These are phyloP conservation scores for Glomeris maerens DNA, from an alignment of 1,140 invertebrate genomes.

Conservation along the genomic window DNA sequence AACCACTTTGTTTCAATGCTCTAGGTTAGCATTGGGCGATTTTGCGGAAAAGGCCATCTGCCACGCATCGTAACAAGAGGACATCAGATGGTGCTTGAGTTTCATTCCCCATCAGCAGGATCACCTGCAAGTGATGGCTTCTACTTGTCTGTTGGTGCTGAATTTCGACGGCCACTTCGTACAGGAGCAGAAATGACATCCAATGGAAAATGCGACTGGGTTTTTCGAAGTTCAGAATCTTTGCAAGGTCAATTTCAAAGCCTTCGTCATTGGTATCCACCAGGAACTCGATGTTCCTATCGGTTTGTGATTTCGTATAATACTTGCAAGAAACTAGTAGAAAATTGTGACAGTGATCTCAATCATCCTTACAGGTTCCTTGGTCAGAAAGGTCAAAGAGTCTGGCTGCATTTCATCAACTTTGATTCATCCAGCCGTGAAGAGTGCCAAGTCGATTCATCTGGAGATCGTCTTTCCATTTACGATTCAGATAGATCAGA, in stretches of 20 bases:
- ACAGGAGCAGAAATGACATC: background rate
- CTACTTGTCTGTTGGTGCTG: constrained; percentile 44
- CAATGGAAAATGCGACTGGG: background rate
- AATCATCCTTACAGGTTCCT: no score
- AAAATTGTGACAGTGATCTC: no score
- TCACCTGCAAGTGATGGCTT: constrained; percentile 80
- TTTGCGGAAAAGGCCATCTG: constrained; percentile 6
- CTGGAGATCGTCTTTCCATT: background rate
- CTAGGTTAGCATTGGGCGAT: background rate
- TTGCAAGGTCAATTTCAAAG: constrained; percentile 30
- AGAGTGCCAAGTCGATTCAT: background rate
- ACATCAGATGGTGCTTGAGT: constrained; percentile 75
- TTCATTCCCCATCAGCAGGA: constrained; percentile 70
- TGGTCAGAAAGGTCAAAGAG: constrained; percentile 45
- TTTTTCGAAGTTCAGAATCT: background rate
- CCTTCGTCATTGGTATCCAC: constrained; percentile 81
- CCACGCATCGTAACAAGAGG: constrained; percentile 30
- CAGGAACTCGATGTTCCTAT: constrained; percentile 80
- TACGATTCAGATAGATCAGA: constrained; percentile 1
- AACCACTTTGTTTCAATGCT: background rate
- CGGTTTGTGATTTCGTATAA: no score
- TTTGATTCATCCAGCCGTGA: background rate
- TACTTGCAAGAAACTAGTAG: no score
- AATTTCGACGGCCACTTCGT: background rate
- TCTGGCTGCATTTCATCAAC: constrained; percentile 6